These are phyloP conservation scores for Mycteria americana DNA, from an alignment of 2,797 vertebrate species.

Conservation along the genomic window DNA sequence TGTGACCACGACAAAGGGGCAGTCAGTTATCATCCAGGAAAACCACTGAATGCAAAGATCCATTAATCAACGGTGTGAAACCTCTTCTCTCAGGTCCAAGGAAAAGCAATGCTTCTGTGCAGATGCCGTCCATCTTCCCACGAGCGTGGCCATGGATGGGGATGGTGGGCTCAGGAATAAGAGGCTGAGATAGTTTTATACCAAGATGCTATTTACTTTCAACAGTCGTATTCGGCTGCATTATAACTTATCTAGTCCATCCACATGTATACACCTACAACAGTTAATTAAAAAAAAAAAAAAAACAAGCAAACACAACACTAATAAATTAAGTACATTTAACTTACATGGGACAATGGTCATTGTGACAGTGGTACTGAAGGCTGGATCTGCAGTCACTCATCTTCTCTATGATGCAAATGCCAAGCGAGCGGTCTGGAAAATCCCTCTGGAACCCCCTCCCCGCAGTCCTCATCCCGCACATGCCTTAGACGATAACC, in stretches of 20 bases:
- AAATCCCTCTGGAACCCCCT: background rate
- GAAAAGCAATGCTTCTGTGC: background rate
- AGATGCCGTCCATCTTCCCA: background rate
- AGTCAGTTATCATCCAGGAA: background rate
- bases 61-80: background rate
- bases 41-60: background rate
- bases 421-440: background rate
- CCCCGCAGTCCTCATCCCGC: background rate
- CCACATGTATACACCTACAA: background rate
- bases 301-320: background rate
- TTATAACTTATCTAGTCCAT: background rate
- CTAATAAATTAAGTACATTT: constrained; percentile 69
- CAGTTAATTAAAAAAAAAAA: constrained; percentile 28
- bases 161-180: background rate
- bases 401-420: background rate
- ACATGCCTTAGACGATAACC: background rate
- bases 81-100: background rate
- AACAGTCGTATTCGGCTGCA: background rate
- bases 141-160: rapidly evolving
- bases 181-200: constrained; percentile 28
- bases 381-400: constrained; percentile 1
- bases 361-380: background rate
- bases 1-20: background rate
- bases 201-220: constrained; percentile 54
- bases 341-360: constrained; percentile 15